Evolutionary conservation across 2,888 invertebrate genomes (phyloP).

Genomic region (Graphium colonna): DNA sequence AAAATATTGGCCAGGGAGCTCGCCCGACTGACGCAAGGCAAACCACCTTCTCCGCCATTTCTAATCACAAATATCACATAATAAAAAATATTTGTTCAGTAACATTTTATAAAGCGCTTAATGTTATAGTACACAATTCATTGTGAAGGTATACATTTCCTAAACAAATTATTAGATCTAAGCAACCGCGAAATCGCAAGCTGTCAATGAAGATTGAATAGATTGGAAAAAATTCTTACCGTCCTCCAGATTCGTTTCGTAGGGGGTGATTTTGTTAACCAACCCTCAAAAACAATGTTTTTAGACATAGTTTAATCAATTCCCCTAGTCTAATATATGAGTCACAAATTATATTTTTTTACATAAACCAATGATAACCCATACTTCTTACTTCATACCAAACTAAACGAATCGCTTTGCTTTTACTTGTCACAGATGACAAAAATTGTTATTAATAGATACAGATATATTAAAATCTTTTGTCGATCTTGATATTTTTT

Average conservation of each 20-base stretch:
- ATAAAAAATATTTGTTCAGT: slow-evolving; percentile 1
- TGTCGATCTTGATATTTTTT: no score
- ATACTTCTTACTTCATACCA: slow-evolving; percentile 27
- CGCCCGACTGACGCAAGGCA: slow-evolving; percentile 92
- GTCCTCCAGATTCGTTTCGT: slow-evolving; percentile 95
- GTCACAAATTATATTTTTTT: slow-evolving; percentile 44
- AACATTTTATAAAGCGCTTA: slow-evolving; percentile 11
- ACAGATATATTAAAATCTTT: no score
- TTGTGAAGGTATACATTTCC: background rate
- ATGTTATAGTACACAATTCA: slow-evolving; percentile 20
- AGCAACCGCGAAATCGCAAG: slow-evolving; percentile 36
- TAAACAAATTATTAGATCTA: slow-evolving; percentile 17
- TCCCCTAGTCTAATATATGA: slow-evolving; percentile 39
- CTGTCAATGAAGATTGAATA: slow-evolving; percentile 54
- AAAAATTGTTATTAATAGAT: slow-evolving; percentile 6
- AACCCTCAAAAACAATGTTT: slow-evolving; percentile 93
- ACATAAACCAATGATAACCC: slow-evolving; percentile 31
- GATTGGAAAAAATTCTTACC: slow-evolving; percentile 82
- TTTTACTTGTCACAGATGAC: slow-evolving; percentile 23
- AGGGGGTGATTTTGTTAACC: slow-evolving; percentile 97
- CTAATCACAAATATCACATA: slow-evolving; percentile 67
- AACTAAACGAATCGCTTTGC: slow-evolving; percentile 24
- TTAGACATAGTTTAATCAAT: slow-evolving; percentile 59
- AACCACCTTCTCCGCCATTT: slow-evolving; percentile 98
- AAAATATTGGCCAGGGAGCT: slow-evolving; percentile 95